Conservation (phyloP, 2,888 invertebrate species). For the Panzeria rudis region DNA sequence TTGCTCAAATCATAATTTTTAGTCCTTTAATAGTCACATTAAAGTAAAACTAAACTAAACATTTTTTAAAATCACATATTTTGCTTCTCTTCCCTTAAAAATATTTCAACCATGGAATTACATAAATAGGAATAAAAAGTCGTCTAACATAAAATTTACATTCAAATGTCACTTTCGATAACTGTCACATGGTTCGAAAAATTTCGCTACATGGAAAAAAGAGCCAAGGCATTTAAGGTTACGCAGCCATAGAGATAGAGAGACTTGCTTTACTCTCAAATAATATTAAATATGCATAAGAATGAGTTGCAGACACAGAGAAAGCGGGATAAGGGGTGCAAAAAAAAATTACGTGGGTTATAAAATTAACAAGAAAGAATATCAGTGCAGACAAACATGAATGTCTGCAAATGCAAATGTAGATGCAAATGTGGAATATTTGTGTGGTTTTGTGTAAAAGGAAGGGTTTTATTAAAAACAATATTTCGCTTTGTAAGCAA, state of each 20-base stretch:
- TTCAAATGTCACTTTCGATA: conserved; percentile 71
- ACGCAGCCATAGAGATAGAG: neutral
- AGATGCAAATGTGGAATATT: neutral
- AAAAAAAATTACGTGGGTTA: conserved; percentile 18
- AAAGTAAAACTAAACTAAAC: neutral
- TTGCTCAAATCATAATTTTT: neutral
- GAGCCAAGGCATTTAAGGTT: conserved; percentile 10
- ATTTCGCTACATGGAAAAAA: conserved; percentile 44
- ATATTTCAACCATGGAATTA: neutral
- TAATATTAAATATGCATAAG: conserved; percentile 57
- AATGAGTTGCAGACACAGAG: neutral
- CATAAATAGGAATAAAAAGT: neutral
- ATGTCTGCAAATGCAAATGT: conserved; percentile 25
- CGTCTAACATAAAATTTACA: conserved; percentile 63
- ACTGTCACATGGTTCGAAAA: conserved; percentile 59
- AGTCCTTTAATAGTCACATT: neutral
- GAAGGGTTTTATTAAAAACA: conserved; percentile 38
- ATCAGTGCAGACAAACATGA: conserved; percentile 18
- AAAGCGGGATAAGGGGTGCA: neutral
- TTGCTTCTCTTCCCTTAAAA: neutral
- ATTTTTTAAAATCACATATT: conserved; percentile 26
- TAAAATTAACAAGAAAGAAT: conserved; percentile 44
- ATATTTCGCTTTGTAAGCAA: conserved; percentile 56
- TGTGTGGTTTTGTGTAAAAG: neutral
- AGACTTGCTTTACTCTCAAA: conserved; percentile 1